Base-by-base conservation (phyloP, 2,797 vertebrate genomes). In the Peromyscus attwateri region DNA sequence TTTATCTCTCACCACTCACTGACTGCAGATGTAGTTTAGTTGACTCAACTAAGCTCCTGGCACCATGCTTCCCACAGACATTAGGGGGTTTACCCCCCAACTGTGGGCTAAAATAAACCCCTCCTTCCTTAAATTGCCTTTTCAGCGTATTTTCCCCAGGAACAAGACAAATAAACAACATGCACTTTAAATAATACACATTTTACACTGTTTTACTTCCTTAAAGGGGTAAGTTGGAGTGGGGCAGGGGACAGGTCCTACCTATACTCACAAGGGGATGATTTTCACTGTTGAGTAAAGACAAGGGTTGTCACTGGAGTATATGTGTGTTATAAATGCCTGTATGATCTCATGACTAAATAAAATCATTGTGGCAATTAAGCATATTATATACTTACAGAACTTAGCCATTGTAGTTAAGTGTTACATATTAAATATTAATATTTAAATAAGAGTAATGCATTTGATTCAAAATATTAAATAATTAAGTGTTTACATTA, bases 351-450 rank as follows among this genome's bases (percentile, higher is more conserved):
- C 80, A 64, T 57, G 66, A 90, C 31, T 92, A 87, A 90, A 94
- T 66, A 87, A 87, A 92, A 96, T 70, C 4, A 71, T 3, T 6
- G 3, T 49, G 55, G 73, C 71, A 31, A 89, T 70, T 76, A 88
- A 82, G 34, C 14, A 40, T 77, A 57, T 79, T 89, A 57, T 49
- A 29, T 81, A 21, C 25, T 92, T 87, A 75, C 0, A 95, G 80
- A 6, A 66, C 31, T 89, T 92, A 90, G 10, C 49, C 46, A 89
- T 29, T 34, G 49, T 71, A 68, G 57, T 93, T 93, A 94, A 85
- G n/a, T 91, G 19, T 73, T 96, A 23, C 13, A 83, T 57, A 57
- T 94, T 83, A 87, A 89, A 79, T 55, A 68, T 89, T 95, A 62
- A 84, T 66, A 90, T 92, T 71, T 93, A 6, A 62, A 23, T 87